These are phyloP conservation scores for Petroica traversi DNA, from an alignment of 2,113 vertebrate genomes.

Conservation along the genomic window DNA sequence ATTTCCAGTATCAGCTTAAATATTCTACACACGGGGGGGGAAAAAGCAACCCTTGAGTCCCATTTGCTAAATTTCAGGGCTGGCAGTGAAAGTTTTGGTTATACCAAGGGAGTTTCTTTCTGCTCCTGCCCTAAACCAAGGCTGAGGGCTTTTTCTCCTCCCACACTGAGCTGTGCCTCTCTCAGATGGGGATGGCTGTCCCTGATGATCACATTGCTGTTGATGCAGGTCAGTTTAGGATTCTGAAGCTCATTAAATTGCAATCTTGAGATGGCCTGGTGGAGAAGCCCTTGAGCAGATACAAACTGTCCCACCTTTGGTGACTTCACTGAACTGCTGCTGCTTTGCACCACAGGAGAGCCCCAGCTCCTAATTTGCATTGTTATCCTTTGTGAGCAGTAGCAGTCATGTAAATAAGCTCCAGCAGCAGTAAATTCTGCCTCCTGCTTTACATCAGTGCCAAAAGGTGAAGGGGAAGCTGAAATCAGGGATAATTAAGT, in stretches of 20 bases:
- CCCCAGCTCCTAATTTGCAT: neutral
- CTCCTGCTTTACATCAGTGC: neutral
- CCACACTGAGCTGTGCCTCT: accelerated
- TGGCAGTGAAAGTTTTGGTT: neutral
- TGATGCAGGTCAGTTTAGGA: neutral
- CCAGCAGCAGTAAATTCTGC: neutral
- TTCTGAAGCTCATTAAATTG: neutral
- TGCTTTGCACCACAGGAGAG: neutral
- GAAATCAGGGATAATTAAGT: neutral
- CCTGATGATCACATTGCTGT: neutral
- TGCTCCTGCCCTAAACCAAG: neutral
- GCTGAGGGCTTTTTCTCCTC: neutral
- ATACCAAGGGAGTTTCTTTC: neutral
- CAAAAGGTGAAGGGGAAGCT: neutral
- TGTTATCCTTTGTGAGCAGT: neutral
- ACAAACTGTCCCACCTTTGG: neutral
- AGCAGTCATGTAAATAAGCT: neutral
- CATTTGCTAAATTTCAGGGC: neutral
- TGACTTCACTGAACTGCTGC: neutral
- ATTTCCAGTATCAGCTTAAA: neutral
- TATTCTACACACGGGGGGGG: accelerated
- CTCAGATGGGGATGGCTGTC: neutral
- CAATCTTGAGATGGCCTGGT: neutral
- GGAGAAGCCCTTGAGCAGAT: neutral
- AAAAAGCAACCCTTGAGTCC: accelerated